Conservation (phyloP, 1,140 invertebrate species). For the Hyles vespertilio region DNA sequence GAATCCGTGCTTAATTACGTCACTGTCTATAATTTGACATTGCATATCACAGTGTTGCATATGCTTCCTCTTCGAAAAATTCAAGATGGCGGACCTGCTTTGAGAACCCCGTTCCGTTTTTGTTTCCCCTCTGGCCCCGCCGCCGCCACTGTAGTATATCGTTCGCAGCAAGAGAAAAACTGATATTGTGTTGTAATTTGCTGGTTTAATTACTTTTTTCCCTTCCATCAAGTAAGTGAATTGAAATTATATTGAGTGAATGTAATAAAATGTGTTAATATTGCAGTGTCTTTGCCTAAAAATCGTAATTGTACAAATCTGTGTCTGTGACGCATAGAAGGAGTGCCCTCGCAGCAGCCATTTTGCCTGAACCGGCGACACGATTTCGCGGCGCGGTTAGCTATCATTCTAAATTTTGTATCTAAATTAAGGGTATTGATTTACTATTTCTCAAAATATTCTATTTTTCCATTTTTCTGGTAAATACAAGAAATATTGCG, state of each 20-base stretch:
- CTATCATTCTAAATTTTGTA: constrained; percentile 35
- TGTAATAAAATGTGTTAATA: constrained; percentile 44
- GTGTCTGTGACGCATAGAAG: constrained; percentile 76
- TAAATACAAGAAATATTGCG: not conserved
- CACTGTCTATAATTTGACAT: not conserved
- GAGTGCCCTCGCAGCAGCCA: constrained; percentile 75
- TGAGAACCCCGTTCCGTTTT: constrained; percentile 74
- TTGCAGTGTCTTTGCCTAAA: constrained; percentile 41
- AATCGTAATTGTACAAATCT: constrained; percentile 43
- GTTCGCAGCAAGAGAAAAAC: constrained; percentile 75
- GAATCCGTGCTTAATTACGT: too few species aligned
- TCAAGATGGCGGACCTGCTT: constrained; percentile 48
- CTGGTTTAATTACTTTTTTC: constrained; percentile 74
- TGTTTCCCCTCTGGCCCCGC: constrained; percentile 74
- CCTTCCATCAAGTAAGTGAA: constrained; percentile 76
- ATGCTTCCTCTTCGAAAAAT: constrained; percentile 28
- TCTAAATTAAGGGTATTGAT: not conserved
- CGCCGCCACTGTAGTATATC: constrained; percentile 74
- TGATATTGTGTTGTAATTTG: constrained; percentile 72
- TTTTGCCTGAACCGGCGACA: constrained; percentile 75
- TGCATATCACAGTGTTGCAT: too few species aligned
- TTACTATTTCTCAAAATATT: not conserved
- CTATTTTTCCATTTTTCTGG: not conserved
- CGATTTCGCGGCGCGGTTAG: constrained; percentile 64
- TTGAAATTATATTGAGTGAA: constrained; percentile 54